Evolutionary conservation across 2,797 vertebrate species (phyloP).

Genomic region (Rhabdomys pumilio): DNA sequence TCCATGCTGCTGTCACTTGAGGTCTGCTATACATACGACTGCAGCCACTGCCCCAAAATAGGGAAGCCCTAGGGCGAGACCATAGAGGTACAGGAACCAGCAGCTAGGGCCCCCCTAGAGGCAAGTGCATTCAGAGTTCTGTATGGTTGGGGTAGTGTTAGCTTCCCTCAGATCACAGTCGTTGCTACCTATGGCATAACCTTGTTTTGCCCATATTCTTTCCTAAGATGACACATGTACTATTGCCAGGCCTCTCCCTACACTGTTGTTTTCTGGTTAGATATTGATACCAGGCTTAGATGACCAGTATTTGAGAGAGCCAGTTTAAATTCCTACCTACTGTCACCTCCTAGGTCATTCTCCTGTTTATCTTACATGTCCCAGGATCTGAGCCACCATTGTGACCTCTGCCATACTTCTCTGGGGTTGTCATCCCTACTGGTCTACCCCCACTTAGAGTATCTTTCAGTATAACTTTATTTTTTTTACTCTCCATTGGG

Average conservation of each 20-base stretch:
- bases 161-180: background rate
- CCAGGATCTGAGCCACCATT: background rate
- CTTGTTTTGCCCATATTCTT: background rate
- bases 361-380: background rate
- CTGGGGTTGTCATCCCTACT: background rate
- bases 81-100: background rate
- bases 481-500: background rate
- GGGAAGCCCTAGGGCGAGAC: slow-evolving; percentile 47
- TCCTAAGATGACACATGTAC: background rate
- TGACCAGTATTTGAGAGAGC: background rate
- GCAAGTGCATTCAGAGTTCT: background rate
- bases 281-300: background rate
- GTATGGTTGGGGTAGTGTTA: background rate
- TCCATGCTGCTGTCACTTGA: slow-evolving; percentile 80
- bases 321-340: background rate
- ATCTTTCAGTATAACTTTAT: background rate
- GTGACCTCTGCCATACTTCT: background rate
- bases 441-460: background rate
- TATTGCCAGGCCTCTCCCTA: background rate
- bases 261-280: background rate
- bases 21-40: background rate
- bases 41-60: background rate
- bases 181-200: background rate
- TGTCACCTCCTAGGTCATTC: background rate
- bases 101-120: background rate